Conservation (phyloP, 2,113 vertebrate genomes). For the Oreochromis niloticus region DNA sequence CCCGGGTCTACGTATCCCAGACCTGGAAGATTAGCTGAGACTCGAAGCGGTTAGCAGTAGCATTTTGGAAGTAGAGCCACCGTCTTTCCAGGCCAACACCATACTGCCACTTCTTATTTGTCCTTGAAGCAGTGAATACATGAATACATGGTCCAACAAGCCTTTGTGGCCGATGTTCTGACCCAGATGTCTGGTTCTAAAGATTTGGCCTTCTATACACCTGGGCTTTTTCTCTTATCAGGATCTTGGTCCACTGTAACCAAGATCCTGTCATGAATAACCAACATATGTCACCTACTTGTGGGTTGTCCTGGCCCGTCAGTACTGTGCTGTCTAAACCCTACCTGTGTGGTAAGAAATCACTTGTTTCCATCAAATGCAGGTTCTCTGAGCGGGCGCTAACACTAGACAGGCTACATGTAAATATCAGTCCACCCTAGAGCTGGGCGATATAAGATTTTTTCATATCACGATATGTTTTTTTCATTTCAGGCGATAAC, state of each 20-base stretch:
- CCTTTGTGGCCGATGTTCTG: background rate
- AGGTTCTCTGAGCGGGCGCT: background rate
- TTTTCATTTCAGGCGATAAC: no score
- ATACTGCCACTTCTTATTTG: background rate
- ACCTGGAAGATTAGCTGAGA: background rate
- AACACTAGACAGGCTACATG: background rate
- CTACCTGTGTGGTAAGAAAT: background rate
- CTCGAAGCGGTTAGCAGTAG: background rate
- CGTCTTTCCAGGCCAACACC: accelerated
- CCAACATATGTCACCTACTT: background rate
- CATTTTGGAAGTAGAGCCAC: background rate
- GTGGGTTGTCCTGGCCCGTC: background rate
- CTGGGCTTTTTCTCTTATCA: background rate
- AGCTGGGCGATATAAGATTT: no score
- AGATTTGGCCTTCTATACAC: background rate
- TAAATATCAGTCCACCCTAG: background rate
- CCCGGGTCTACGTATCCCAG: background rate
- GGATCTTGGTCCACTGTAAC: background rate
- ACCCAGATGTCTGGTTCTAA: background rate
- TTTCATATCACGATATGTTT: no score
- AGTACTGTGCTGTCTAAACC: background rate
- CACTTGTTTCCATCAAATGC: background rate
- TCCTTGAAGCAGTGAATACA: background rate
- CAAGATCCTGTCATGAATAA: background rate
- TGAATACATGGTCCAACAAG: background rate